Percentiles rank a stretch among this genome's conserved stretches.
These are phyloP conservation scores for Sipha maydis DNA, from an alignment of 2,888 invertebrate genomes.

Conservation along the genomic window DNA sequence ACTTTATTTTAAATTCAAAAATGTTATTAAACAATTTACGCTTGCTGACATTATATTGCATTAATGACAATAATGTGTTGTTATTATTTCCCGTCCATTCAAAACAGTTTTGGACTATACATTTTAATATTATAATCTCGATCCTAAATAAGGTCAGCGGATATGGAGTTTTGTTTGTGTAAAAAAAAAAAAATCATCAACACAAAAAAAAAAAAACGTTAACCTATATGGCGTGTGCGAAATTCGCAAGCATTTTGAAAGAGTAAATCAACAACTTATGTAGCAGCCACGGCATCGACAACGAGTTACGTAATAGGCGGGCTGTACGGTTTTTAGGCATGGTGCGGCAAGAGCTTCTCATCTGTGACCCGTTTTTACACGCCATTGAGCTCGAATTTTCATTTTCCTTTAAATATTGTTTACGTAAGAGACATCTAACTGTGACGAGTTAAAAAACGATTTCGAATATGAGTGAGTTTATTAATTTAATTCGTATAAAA, in stretches of 20 bases:
- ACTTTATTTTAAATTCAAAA: slow-evolving; percentile 13
- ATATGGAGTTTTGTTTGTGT: slow-evolving; percentile 40
- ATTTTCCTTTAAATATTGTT: slow-evolving; percentile 44
- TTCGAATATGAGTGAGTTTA: background rate
- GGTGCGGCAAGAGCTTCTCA: slow-evolving; percentile 42
- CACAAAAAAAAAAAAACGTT: slow-evolving; percentile 10
- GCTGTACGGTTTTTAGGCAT: slow-evolving; percentile 57
- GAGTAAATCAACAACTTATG: background rate
- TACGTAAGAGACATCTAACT: slow-evolving; percentile 20
- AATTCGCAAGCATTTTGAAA: slow-evolving; percentile 44
- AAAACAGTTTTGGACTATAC: background rate
- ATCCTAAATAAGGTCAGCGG: slow-evolving; percentile 56
- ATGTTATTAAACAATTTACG: slow-evolving; percentile 19
- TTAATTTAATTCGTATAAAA: background rate
- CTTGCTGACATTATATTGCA: background rate
- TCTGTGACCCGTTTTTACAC: slow-evolving; percentile 61
- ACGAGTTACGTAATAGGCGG: slow-evolving; percentile 33
- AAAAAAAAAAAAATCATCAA: background rate
- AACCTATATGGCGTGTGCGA: background rate
- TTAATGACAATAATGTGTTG: slow-evolving; percentile 14
- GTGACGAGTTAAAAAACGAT: background rate
- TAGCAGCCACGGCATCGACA: background rate
- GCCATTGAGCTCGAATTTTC: slow-evolving; percentile 51
- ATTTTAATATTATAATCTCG: slow-evolving; percentile 21
- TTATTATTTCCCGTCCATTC: slow-evolving; percentile 37